These are phyloP conservation scores for Ormyrus nitidulus DNA, from an alignment of 2,888 invertebrate genomes.

Conservation along the genomic window DNA sequence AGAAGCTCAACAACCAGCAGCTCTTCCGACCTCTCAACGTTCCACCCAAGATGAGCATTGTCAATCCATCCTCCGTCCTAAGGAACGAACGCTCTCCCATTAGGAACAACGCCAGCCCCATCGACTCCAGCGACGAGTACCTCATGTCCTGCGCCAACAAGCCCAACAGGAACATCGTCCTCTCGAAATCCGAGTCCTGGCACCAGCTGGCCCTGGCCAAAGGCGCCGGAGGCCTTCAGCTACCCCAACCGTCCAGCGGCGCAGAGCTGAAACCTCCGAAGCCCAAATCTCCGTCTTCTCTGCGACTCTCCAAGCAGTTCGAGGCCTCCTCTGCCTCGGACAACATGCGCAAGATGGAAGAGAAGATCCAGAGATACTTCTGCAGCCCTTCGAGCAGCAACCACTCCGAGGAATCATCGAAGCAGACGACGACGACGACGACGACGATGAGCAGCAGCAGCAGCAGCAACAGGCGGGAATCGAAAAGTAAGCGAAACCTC, in stretches of 20 bases:
- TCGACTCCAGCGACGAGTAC: slow-evolving; percentile 73
- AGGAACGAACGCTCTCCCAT: slow-evolving; percentile 60
- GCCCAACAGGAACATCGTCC: slow-evolving; percentile 69
- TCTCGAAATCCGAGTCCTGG: slow-evolving; percentile 88
- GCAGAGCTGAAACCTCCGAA: slow-evolving; percentile 75
- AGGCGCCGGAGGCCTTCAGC: slow-evolving; percentile 57
- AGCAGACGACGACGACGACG: slow-evolving; percentile 27
- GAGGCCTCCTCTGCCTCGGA: slow-evolving; percentile 79
- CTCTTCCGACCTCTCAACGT: slow-evolving; percentile 63
- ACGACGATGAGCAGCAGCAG: no score
- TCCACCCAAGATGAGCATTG: slow-evolving; percentile 61
- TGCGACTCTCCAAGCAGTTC: slow-evolving; percentile 86
- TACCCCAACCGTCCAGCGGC: slow-evolving; percentile 73
- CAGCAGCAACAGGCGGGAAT: slow-evolving; percentile 17
- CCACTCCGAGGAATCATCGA: slow-evolving; percentile 60
- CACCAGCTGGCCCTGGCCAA: slow-evolving; percentile 80
- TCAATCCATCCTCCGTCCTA: slow-evolving; percentile 60
- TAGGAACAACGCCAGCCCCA: slow-evolving; percentile 56
- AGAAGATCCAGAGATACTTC: slow-evolving; percentile 72
- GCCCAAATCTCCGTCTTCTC: slow-evolving; percentile 85
- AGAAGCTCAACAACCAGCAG: slow-evolving; percentile 57
- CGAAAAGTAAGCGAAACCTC: slow-evolving; percentile 29
- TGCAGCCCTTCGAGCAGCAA: slow-evolving; percentile 58
- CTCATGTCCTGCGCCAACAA: slow-evolving; percentile 69
- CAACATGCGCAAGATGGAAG: slow-evolving; percentile 71